A percentile compares a stretch with the other conserved stretches of the same genome.
These are phyloP conservation scores for Lasioglossum malachurum DNA, from an alignment of 2,888 invertebrate genomes.

Conservation along the genomic window DNA sequence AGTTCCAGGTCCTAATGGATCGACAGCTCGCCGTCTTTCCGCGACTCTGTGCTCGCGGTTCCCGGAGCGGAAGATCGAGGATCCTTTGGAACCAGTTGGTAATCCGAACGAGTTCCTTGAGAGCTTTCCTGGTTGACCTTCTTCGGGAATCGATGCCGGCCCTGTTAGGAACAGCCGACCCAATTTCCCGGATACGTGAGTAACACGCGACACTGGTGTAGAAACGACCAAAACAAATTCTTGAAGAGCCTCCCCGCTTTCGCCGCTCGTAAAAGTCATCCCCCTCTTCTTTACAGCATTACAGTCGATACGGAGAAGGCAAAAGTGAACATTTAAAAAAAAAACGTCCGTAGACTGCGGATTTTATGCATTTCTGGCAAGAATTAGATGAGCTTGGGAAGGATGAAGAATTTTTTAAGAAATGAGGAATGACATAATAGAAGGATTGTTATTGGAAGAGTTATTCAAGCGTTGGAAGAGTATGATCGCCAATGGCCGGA, in stretches of 20 bases:
- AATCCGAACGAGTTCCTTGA: conserved; percentile 43
- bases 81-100: conserved; percentile 14
- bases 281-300: neutral
- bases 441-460: neutral
- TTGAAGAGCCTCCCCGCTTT: neutral
- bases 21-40: neutral
- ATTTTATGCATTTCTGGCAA: no score
- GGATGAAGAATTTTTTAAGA: no score
- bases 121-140: conserved; percentile 55
- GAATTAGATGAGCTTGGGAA: no score
- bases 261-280: neutral
- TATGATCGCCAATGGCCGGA: neutral
- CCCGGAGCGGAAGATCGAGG: conserved; percentile 8
- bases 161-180: conserved; percentile 57
- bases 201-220: conserved; percentile 43
- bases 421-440: no score
- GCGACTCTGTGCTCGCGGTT: neutral
- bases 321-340: no score
- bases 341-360: no score
- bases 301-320: neutral
- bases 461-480: neutral
- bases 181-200: conserved; percentile 48
- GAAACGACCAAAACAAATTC: conserved; percentile 46
- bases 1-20: neutral
- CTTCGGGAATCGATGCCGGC: conserved; percentile 58